Conservation (phyloP, 2,113 vertebrate species). For the Coreoperca whiteheadi region DNA sequence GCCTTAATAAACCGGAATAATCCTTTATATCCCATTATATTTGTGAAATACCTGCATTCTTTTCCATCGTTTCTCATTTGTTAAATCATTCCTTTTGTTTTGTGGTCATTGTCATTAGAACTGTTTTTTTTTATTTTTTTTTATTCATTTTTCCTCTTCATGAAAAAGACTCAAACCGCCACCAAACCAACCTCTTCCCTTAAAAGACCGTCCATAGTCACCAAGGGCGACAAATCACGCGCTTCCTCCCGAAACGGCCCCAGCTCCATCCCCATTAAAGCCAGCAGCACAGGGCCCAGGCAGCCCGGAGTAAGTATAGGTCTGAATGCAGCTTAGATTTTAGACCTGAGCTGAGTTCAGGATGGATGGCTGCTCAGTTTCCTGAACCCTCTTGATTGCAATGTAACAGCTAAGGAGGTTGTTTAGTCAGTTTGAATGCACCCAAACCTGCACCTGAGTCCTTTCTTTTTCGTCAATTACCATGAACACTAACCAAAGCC, state of each 20-base stretch:
- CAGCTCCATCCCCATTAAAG: conserved; percentile 83
- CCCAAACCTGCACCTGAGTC: background rate
- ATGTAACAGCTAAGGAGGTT: background rate
- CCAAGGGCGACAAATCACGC: conserved; percentile 83
- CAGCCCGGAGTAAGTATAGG: conserved; percentile 88
- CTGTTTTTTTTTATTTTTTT: conserved; percentile 65
- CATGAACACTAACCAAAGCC: background rate
- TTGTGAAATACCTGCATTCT: background rate
- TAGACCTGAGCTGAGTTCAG: conserved; percentile 10
- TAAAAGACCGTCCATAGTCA: conserved; percentile 83
- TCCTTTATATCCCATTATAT: background rate
- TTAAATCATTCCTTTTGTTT: conserved; percentile 43
- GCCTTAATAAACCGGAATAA: conserved; percentile 28
- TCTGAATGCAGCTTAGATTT: conserved; percentile 3
- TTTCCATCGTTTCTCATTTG: conserved; percentile 29
- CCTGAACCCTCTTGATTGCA: background rate
- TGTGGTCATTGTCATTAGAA: conserved; percentile 35
- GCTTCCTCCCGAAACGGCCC: conserved; percentile 80
- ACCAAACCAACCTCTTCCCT: conserved; percentile 85
- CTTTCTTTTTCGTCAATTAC: too few species aligned
- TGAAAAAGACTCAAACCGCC: conserved; percentile 88
- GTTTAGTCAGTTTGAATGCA: background rate
- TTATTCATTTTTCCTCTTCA: conserved; percentile 80
- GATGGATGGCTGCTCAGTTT: background rate
- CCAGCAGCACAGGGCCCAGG: conserved; percentile 77